Evolutionary conservation across 53 echinoderm and acorn worm genomes (phyloP).

Genomic region (Hippasteria phrygiana): DNA sequence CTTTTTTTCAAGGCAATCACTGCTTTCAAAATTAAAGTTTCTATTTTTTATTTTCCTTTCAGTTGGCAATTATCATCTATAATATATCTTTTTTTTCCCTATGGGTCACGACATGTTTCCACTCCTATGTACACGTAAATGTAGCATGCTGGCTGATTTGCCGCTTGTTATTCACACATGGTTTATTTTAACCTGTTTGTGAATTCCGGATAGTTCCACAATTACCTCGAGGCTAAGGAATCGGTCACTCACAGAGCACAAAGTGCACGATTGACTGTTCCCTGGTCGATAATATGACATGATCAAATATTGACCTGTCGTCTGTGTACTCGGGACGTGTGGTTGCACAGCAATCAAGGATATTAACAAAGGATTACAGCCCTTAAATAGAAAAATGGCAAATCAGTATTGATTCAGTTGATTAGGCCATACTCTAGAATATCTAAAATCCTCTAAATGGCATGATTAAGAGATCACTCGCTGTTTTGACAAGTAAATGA

Average conservation of each 20-base stretch:
- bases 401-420: neutral
- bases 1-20: too few relatives aligned
- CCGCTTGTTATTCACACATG: neutral
- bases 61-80: too few relatives aligned
- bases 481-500: too few relatives aligned
- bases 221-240: neutral
- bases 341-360: neutral
- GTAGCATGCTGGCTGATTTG: neutral
- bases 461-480: too few relatives aligned
- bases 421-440: too few relatives aligned
- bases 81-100: neutral
- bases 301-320: constrained; percentile 14
- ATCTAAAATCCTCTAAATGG: too few relatives aligned
- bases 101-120: neutral
- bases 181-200: neutral
- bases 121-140: neutral
- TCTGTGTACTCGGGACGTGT: neutral
- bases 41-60: too few relatives aligned
- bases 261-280: neutral
- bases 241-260: neutral
- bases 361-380: neutral
- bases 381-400: neutral
- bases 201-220: neutral
- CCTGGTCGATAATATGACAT: constrained; percentile 2
- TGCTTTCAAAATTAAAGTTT: too few relatives aligned